These are phyloP conservation scores for Leptothorax acervorum DNA, from an alignment of 2,888 invertebrate genomes.

Conservation along the genomic window DNA sequence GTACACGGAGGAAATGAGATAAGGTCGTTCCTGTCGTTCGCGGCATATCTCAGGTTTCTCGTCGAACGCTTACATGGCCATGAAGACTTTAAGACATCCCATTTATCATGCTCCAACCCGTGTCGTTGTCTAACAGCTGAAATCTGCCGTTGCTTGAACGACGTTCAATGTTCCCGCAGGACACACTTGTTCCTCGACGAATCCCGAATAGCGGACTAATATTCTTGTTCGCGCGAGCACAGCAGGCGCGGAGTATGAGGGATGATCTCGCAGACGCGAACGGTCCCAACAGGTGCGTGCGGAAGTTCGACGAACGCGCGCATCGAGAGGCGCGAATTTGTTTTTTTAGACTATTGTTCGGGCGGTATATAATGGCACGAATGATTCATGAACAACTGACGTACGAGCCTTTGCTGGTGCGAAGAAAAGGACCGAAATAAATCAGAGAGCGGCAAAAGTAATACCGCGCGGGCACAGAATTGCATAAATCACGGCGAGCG, in stretches of 20 bases:
- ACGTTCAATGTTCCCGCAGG: slow-evolving; percentile 32
- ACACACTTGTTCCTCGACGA: slow-evolving; percentile 14
- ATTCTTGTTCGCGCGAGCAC: slow-evolving; percentile 6
- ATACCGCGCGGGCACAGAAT: slow-evolving; percentile 43
- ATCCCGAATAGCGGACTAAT: slow-evolving; percentile 14
- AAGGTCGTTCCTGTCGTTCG: neutral
- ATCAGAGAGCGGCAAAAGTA: slow-evolving; percentile 61
- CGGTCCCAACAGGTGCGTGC: slow-evolving; percentile 11
- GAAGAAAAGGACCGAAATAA: slow-evolving; percentile 58
- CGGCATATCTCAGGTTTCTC: slow-evolving; percentile 12
- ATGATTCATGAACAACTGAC: slow-evolving; percentile 51
- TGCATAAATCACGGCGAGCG: slow-evolving; percentile 57
- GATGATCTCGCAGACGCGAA: neutral
- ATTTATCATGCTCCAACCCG: slow-evolving; percentile 31
- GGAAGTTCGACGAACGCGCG: neutral
- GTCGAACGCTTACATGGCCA: slow-evolving; percentile 16
- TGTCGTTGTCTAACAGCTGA: slow-evolving; percentile 30
- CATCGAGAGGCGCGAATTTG: slow-evolving; percentile 11
- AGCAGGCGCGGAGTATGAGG: neutral
- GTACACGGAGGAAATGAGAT: neutral
- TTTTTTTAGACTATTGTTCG: slow-evolving; percentile 35
- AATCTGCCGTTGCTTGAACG: slow-evolving; percentile 11
- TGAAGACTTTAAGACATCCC: slow-evolving; percentile 25
- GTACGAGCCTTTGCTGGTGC: slow-evolving; percentile 21
- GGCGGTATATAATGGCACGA: slow-evolving; percentile 24